Conservation (phyloP, 2,113 vertebrate genomes). For the Siniperca chuatsi region DNA sequence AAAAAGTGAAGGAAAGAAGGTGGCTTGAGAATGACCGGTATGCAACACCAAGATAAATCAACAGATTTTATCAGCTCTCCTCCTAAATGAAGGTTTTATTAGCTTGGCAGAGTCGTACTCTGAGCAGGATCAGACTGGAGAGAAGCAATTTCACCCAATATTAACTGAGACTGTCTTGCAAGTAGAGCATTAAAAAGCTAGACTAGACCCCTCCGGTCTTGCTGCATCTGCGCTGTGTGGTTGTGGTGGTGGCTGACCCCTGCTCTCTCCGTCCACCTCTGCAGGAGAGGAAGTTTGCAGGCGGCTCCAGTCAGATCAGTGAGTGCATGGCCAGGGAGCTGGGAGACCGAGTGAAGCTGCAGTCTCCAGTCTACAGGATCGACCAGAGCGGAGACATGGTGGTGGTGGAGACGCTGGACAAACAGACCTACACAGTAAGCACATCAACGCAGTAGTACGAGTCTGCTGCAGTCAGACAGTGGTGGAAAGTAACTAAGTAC, state of each 20-base stretch:
- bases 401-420: conserved; percentile 90
- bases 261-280: conserved; percentile 6
- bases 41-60: background rate
- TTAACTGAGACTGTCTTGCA: background rate
- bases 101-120: background rate
- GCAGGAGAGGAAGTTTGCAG: conserved; percentile 96
- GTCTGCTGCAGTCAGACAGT: background rate
- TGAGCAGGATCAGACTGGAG: background rate
- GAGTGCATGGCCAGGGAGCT: conserved; percentile 89
- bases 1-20: background rate
- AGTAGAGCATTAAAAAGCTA: background rate
- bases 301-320: conserved; percentile 94
- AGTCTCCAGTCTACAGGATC: conserved; percentile 88
- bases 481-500: background rate
- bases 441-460: background rate
- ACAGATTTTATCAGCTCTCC: background rate
- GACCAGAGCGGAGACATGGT: conserved; percentile 89
- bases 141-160: background rate
- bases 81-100: conserved; percentile 5
- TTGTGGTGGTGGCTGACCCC: background rate
- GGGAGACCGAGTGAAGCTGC: conserved; percentile 88
- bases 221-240: background rate
- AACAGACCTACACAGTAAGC: conserved; percentile 88
- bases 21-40: background rate
- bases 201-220: no score